A percentile compares a stretch with the other conserved stretches of the same genome.
Conservation (phyloP, 23 tunicate species). For the Pegea sp. region DNA sequence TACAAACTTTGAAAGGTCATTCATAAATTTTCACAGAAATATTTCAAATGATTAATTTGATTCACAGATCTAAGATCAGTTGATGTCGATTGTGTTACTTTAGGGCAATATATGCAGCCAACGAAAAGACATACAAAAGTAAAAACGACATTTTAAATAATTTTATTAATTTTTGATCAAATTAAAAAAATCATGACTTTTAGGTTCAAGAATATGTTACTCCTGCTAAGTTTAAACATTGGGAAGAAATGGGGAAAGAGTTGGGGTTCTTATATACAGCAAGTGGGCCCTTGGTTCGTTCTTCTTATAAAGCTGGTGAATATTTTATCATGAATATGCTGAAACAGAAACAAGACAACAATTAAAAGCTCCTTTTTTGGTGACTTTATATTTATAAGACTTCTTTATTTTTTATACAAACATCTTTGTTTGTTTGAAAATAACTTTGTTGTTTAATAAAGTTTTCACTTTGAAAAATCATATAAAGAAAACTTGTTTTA, state of each 20-base stretch:
- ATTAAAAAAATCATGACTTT: too few relatives aligned
- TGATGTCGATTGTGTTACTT: slow-evolving; percentile 90
- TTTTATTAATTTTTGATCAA: neutral
- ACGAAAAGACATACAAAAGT: slow-evolving; percentile 93
- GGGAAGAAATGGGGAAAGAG: slow-evolving; percentile 76
- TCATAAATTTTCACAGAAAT: too few relatives aligned
- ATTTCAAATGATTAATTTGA: too few relatives aligned
- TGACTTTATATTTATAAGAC: too few relatives aligned
- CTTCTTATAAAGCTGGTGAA: slow-evolving; percentile 98
- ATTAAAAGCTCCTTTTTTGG: too few relatives aligned
- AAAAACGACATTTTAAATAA: slow-evolving; percentile 2
- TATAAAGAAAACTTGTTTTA: too few relatives aligned
- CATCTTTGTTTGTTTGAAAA: too few relatives aligned
- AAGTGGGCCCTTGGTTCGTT: slow-evolving; percentile 92
- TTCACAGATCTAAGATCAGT: slow-evolving; percentile 39
- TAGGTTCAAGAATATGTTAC: slow-evolving; percentile 98
- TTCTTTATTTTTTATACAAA: too few relatives aligned
- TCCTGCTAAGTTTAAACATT: slow-evolving; percentile 82
- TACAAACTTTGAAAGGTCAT: slow-evolving; percentile 68
- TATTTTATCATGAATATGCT: slow-evolving; percentile 73
- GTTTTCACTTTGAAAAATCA: too few relatives aligned
- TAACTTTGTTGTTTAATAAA: too few relatives aligned
- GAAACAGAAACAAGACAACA: slow-evolving; percentile 17
- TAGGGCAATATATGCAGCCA: slow-evolving; percentile 99
- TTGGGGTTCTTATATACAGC: slow-evolving; percentile 87